Evolutionary conservation across 1,140 invertebrate species (phyloP).

Genomic region (Drosophila grimshawi): DNA sequence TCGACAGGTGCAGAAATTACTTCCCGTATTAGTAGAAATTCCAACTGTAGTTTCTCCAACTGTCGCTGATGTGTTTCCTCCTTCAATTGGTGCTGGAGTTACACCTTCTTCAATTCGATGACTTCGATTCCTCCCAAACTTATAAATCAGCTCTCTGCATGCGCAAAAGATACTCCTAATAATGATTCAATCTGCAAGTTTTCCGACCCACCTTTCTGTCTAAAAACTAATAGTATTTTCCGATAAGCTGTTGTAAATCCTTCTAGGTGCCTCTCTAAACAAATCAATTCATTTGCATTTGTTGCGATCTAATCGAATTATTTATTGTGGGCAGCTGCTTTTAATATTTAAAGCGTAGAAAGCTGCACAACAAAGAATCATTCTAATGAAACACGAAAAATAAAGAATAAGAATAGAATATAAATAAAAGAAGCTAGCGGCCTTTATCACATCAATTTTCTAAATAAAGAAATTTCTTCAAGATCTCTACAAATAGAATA

Average conservation of each 20-base stretch:
- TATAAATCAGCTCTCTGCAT: slow-evolving; percentile 48
- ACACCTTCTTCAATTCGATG: slow-evolving; percentile 53
- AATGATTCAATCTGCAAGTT: background rate
- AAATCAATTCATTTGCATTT: slow-evolving; percentile 38
- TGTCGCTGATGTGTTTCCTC: background rate
- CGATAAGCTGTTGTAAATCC: slow-evolving; percentile 47
- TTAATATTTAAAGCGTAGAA: background rate
- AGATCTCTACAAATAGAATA: too few relatives aligned
- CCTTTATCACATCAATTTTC: too few relatives aligned
- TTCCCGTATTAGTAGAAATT: too few relatives aligned
- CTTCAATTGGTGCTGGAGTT: background rate
- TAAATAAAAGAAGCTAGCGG: too few relatives aligned
- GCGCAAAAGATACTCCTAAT: background rate
- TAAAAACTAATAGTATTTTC: slow-evolving; percentile 62
- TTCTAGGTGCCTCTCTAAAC: slow-evolving; percentile 26
- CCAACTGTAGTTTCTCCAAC: background rate
- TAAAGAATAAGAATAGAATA: too few relatives aligned
- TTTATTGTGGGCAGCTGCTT: background rate
- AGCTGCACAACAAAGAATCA: background rate
- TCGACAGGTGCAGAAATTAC: background rate
- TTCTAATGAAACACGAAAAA: too few relatives aligned
- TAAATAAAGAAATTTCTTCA: too few relatives aligned
- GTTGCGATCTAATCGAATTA: background rate
- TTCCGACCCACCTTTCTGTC: slow-evolving; percentile 55
- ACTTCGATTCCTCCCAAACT: slow-evolving; percentile 86